These are phyloP conservation scores for Macropodus opercularis DNA, from an alignment of 2,797 vertebrate genomes.

Conservation along the genomic window DNA sequence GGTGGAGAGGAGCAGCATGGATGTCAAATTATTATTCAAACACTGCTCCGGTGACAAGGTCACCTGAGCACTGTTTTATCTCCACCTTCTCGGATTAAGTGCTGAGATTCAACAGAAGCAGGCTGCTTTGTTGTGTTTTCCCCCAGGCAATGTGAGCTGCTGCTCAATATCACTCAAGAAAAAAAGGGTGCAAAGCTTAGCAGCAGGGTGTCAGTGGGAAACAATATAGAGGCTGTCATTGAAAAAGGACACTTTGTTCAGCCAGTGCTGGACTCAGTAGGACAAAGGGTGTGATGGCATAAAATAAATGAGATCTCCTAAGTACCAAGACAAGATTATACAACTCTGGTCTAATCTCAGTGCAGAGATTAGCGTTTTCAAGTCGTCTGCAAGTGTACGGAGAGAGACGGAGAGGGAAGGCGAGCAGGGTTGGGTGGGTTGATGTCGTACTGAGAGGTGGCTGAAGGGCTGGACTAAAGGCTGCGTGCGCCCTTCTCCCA, in stretches of 20 bases:
- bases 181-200: conserved; percentile 33
- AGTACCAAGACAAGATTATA: conserved; percentile 17
- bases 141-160: conserved; percentile 41
- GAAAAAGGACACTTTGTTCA: conserved; percentile 43
- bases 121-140: conserved; percentile 33
- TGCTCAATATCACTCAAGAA: conserved; percentile 46
- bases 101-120: conserved; percentile 51
- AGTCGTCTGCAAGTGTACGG: conserved; percentile 27
- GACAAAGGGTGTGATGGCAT: conserved; percentile 26
- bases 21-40: conserved; percentile 68
- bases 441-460: conserved; percentile 51
- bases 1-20: conserved; percentile 37
- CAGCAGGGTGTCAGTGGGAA: conserved; percentile 43
- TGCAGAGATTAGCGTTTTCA: conserved; percentile 33
- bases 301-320: conserved; percentile 28
- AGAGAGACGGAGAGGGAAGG: conserved; percentile 6
- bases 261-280: conserved; percentile 18
- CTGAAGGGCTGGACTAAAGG: conserved; percentile 56
- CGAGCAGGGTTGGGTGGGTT: conserved; percentile 21
- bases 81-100: conserved; percentile 50
- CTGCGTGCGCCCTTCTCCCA: conserved; percentile 51
- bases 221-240: conserved; percentile 34
- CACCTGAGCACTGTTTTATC: conserved; percentile 62
- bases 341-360: conserved; percentile 36
- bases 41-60: conserved; percentile 69